phyloP scores from a whole-genome alignment of 2,888 invertebrate species.

The Resseliella maxima region DNA sequence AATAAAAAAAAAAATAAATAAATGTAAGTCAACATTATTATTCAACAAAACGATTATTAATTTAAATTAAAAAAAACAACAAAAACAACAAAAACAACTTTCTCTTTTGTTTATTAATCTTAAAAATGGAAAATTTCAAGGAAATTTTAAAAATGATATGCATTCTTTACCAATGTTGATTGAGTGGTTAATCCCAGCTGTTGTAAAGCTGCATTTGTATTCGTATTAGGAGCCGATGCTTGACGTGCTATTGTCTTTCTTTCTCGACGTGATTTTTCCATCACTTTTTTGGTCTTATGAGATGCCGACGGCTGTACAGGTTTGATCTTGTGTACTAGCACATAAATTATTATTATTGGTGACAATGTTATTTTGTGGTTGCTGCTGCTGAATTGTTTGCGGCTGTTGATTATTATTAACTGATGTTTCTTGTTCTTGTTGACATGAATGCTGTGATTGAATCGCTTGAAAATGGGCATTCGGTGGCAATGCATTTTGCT shows the following conservation, averaged over 20 bases:
- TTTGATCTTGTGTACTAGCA: constrained; percentile 60
- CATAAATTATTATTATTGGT: constrained; percentile 59
- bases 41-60: neutral
- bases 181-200: constrained; percentile 30
- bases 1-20: neutral
- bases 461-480: constrained; percentile 42
- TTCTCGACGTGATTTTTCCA: constrained; percentile 68
- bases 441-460: constrained; percentile 67
- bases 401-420: constrained; percentile 59
- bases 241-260: constrained; percentile 65
- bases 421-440: constrained; percentile 64
- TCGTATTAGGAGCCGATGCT: constrained; percentile 65
- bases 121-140: too few relatives aligned
- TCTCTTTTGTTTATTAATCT: too few relatives aligned
- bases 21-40: neutral
- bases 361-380: constrained; percentile 56
- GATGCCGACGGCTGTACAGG: constrained; percentile 58
- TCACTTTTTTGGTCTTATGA: constrained; percentile 62
- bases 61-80: neutral
- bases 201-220: constrained; percentile 55
- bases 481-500: constrained; percentile 60
- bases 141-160: too few relatives aligned
- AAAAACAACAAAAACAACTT: neutral
- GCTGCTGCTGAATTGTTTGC: constrained; percentile 58
- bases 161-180: neutral